Evolutionary conservation across 2,888 invertebrate genomes (phyloP).

Genomic region (Isotomurus palustris): DNA sequence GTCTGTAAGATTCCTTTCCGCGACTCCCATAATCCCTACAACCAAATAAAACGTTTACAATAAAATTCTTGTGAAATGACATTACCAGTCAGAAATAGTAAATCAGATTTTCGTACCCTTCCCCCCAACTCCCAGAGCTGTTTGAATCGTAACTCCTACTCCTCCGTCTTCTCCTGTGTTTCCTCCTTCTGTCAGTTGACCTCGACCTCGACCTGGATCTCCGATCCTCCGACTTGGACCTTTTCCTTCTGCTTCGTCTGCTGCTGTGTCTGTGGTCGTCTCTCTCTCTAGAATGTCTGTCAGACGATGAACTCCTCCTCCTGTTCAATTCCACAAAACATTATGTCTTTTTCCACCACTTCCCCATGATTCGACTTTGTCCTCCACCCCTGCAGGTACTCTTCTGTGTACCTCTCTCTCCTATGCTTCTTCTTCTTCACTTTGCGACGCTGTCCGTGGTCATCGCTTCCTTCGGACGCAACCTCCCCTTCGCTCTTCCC

Average conservation of each 20-base stretch:
- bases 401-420: constrained; percentile 5
- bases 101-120: background rate
- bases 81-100: background rate
- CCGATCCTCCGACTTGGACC: constrained; percentile 13
- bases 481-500: no score
- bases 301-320: constrained; percentile 6
- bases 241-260: background rate
- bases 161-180: constrained; percentile 24
- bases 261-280: constrained; percentile 21
- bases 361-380: background rate
- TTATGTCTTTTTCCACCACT: background rate
- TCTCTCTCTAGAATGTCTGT: constrained; percentile 6
- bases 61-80: background rate
- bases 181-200: constrained; percentile 30
- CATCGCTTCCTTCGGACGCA: no score
- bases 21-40: background rate
- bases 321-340: constrained; percentile 1
- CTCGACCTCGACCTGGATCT: constrained; percentile 29
- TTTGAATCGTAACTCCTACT: constrained; percentile 30
- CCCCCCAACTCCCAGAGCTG: constrained; percentile 22
- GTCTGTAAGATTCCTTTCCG: constrained; percentile 55
- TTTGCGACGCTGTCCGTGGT: no score
- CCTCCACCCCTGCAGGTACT: background rate
- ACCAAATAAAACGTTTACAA: background rate
- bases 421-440: background rate